Evolutionary conservation across 2,113 vertebrate species (phyloP).

Genomic region (Myanophis thanlyinensis): DNA sequence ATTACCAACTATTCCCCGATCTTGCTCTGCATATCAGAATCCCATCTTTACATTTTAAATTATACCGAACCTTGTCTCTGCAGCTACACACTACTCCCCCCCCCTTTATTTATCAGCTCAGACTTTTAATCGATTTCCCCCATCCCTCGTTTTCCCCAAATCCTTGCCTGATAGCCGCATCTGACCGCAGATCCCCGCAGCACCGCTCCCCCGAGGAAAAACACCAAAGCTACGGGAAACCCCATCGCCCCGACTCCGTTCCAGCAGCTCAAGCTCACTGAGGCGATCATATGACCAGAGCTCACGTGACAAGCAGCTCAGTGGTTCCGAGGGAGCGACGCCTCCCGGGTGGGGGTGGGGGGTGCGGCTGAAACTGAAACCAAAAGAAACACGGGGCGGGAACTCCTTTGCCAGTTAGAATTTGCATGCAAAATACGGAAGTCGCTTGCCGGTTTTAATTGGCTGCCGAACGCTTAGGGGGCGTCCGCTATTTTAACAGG

Average conservation of each 20-base stretch:
- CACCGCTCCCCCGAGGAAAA: not conserved
- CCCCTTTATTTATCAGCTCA: not conserved
- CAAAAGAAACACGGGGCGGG: fast-evolving
- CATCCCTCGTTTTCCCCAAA: not conserved
- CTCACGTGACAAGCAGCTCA: not conserved
- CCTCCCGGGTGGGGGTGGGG: fast-evolving
- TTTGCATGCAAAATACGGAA: not conserved
- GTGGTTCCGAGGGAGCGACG: fast-evolving
- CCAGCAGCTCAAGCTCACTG: not conserved
- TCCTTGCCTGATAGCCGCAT: not conserved
- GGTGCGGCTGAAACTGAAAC: not conserved
- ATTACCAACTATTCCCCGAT: no score
- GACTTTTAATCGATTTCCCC: not conserved
- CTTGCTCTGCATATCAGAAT: not conserved
- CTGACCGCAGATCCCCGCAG: not conserved
- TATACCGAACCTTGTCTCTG: no score
- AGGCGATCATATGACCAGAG: not conserved
- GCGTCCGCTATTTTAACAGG: not conserved
- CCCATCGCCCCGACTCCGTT: not conserved
- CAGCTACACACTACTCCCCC: not conserved
- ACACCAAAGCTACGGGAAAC: not conserved
- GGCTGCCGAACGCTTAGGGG: not conserved
- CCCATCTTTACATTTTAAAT: not conserved
- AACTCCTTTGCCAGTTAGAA: not conserved
- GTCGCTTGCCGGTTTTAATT: not conserved